Base-by-base conservation (phyloP, 2,888 invertebrate genomes). In the Macrosiphum euphorbiae region DNA sequence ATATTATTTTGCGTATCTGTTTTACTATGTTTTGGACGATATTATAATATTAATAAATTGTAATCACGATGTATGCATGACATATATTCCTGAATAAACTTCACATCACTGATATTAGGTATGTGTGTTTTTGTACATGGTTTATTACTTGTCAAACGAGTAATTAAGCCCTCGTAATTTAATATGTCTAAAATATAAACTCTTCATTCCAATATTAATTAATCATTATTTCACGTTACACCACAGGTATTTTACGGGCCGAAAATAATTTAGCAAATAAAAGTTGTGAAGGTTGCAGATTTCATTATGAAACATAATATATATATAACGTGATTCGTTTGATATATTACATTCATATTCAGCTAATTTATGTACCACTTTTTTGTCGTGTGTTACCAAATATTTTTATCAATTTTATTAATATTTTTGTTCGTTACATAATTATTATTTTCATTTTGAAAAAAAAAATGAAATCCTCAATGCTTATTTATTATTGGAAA, bases 111-210 rank as follows among this genome's bases (percentile, higher is more conserved):
- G 84, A 84, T 90, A 90, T 35, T 41, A 50, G 78, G 41, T 84
- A 35, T 52, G 41, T 90, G 35, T 26, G 52, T 84, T 90, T 90
- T 35, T 78, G 78, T 84, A 35, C 26, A 84, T 35, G 44, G 90
- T 90, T 90, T 84, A 90, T 90, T 90, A 52, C 90, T 78, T 84
- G 90, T 78, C 90, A 84, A 90, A 90, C 78, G 52, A 52, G 41
- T 90, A 84, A 90, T 90, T 84, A 90, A 90, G 78, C 90, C 28
- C 78, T 84, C 28, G 35, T 90, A 90, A 41, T 50, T 90, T 90
- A 52, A 84, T 90, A 41, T 20, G 78, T 84, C 90, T 52, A 78
- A 84, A 90, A 90, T 50, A 86, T 91, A 86, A 91, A 86, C 58
- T 86, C 47, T 86, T 91, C 55, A 47, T 86, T 58, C 28, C 41